These are phyloP conservation scores for Holothuria glaberrima DNA, from an alignment of 35 echinoderm and acorn worm genomes.

Conservation along the genomic window DNA sequence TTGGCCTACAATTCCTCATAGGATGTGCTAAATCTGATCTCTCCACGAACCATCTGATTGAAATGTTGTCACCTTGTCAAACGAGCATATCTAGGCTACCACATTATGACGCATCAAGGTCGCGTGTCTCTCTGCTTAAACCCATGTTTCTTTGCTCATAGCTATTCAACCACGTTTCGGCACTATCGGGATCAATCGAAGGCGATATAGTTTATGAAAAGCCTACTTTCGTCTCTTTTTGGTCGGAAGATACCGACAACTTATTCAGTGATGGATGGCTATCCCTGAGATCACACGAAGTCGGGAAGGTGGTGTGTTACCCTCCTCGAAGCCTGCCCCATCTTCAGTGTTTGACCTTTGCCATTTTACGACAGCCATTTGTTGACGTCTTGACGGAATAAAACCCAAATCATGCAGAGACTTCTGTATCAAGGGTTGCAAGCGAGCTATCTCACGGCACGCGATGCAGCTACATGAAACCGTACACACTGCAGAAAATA, in stretches of 20 bases:
- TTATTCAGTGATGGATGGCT: slow-evolving; percentile 33
- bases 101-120: too few species aligned
- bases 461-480: too few species aligned
- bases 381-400: slow-evolving; percentile 34
- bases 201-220: not conserved
- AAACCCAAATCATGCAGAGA: slow-evolving; percentile 31
- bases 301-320: not conserved
- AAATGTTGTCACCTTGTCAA: too few species aligned
- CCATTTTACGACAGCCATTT: slow-evolving; percentile 46
- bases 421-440: not conserved
- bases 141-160: too few species aligned
- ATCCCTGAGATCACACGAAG: slow-evolving; percentile 31
- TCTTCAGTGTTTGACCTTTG: slow-evolving; percentile 38
- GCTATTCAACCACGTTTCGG: not conserved
- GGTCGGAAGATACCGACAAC: not conserved
- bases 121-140: not conserved
- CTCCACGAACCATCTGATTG: too few species aligned
- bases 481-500: too few species aligned
- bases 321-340: slow-evolving; percentile 34
- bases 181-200: not conserved
- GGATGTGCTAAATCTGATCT: too few species aligned
- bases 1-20: too few species aligned
- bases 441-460: too few species aligned
- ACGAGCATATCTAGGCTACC: too few species aligned
- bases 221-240: not conserved